Percentiles rank a stretch among this genome's conserved stretches.
phyloP scores from a whole-genome alignment of 1,140 invertebrate genomes.

The Pseudoatta argentina region DNA sequence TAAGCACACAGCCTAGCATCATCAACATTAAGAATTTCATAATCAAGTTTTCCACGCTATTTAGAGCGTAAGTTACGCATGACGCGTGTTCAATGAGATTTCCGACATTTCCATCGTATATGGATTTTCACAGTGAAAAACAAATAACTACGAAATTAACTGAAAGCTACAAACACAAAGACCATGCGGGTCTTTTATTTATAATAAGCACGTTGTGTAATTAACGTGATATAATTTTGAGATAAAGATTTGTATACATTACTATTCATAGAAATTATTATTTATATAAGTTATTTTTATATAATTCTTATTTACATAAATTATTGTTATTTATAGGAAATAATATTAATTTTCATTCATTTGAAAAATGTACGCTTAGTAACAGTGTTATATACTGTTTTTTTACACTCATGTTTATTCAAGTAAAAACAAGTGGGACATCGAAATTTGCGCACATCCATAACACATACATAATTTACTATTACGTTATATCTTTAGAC shows the following conservation, averaged over 20 bases:
- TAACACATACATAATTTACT: neutral
- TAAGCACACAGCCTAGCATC: neutral
- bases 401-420: neutral
- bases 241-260: neutral
- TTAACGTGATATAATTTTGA: conserved; percentile 1
- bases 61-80: neutral
- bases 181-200: neutral
- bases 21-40: conserved; percentile 26
- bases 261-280: no score
- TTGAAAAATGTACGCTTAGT: neutral
- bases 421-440: neutral
- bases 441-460: neutral
- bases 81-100: neutral
- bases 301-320: no score
- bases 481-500: neutral
- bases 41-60: conserved; percentile 37
- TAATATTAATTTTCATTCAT: neutral
- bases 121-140: neutral
- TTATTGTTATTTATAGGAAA: neutral
- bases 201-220: neutral
- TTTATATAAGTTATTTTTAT: no score
- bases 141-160: conserved; percentile 25
- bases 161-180: neutral
- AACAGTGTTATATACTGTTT: neutral
- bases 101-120: neutral